Evolutionary conservation across 37 sponge, comb jelly and placozoan genomes (phyloP).

Genomic region (Cladorhizidae sp.): DNA sequence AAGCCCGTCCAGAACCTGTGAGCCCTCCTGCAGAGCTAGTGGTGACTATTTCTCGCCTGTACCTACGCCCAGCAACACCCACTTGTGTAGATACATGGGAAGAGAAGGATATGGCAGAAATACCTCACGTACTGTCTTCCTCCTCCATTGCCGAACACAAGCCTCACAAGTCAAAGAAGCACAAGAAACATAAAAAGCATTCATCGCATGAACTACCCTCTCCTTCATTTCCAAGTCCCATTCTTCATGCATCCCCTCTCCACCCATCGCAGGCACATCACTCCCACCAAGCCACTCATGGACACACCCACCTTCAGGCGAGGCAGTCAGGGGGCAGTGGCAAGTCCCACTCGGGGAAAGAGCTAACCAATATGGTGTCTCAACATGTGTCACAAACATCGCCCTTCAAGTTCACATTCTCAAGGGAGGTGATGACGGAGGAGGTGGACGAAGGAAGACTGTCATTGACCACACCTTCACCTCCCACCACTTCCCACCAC

Average conservation of each 20-base stretch:
- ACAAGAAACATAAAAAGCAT: constrained; percentile 36
- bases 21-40: not conserved
- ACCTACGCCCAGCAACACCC: not conserved
- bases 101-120: not conserved
- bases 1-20: not conserved
- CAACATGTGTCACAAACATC: not conserved
- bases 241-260: not conserved
- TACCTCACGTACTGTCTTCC: not conserved
- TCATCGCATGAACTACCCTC: not conserved
- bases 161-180: constrained; percentile 19
- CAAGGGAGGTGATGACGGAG: not conserved
- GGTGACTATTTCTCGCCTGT: not conserved
- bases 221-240: not conserved
- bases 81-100: not conserved
- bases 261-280: not conserved
- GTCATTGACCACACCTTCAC: not conserved
- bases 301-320: not conserved
- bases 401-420: constrained; percentile 3
- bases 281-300: not conserved
- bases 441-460: not conserved
- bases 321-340: not conserved
- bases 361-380: not conserved
- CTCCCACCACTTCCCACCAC: not conserved
- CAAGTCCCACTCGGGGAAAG: not conserved
- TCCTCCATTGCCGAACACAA: not conserved